phyloP scores from a whole-genome alignment of 2,888 invertebrate species.

The Corythucha ciliata region DNA sequence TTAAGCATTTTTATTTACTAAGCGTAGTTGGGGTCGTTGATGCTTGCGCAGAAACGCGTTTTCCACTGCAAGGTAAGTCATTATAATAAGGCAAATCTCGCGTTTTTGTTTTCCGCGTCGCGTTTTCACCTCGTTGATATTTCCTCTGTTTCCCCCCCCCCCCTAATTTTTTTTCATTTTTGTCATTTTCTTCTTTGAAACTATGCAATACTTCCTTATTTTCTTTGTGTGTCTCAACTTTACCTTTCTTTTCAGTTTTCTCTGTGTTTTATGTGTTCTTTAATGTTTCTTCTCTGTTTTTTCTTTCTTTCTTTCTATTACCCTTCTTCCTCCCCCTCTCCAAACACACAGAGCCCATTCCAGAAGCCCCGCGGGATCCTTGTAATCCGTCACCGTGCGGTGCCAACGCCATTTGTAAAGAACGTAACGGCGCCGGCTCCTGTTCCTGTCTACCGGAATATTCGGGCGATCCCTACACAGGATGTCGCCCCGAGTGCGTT shows the following conservation, averaged over 20 bases:
- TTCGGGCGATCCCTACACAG: constrained; percentile 66
- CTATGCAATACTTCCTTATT: neutral
- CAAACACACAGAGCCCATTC: constrained; percentile 17
- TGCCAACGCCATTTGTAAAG: constrained; percentile 66
- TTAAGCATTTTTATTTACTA: no score
- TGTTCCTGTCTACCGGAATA: constrained; percentile 66
- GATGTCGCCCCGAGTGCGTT: constrained; percentile 72
- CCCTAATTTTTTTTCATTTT: no score
- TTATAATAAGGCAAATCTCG: no score
- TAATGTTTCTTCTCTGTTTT: neutral
- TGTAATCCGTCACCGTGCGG: constrained; percentile 74
- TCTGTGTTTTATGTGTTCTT: constrained; percentile 1
- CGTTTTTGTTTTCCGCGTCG: no score
- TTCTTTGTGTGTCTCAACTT: neutral
- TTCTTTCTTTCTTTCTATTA: neutral
- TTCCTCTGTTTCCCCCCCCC: no score
- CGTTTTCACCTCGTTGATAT: no score
- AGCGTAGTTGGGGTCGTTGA: no score
- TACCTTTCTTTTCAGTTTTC: neutral
- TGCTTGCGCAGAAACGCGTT: no score
- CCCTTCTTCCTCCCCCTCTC: neutral
- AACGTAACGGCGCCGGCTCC: constrained; percentile 63
- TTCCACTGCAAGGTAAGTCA: no score
- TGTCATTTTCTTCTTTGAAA: neutral
- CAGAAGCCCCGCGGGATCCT: constrained; percentile 55